A percentile compares a stretch with the other conserved stretches of the same genome.
phyloP scores from a whole-genome alignment of 2,797 vertebrate genomes.

The Sebastes taczanowskii region DNA sequence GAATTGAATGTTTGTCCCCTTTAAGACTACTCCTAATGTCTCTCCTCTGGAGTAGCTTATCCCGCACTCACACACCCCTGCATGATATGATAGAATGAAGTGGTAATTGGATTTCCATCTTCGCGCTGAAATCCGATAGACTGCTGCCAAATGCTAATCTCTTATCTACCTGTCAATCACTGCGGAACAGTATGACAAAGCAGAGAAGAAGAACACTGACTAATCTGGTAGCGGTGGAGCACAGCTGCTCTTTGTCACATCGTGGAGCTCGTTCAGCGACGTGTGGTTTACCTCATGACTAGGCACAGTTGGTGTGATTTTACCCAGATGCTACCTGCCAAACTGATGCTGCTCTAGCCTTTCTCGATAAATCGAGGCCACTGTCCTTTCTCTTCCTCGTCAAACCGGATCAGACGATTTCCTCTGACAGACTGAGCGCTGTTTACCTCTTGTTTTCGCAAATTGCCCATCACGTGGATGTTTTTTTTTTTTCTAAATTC shows the following conservation, averaged over 20 bases:
- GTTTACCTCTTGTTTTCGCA: conserved; percentile 30
- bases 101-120: conserved; percentile 72
- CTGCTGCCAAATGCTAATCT: conserved; percentile 62
- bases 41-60: conserved; percentile 24
- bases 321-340: conserved; percentile 53
- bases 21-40: background rate
- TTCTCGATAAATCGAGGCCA: conserved; percentile 2
- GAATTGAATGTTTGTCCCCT: conserved; percentile 7
- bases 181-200: conserved; percentile 25
- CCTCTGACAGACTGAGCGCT: conserved; percentile 2
- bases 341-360: conserved; percentile 14
- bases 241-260: conserved; percentile 52
- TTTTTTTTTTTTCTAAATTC: conserved; percentile 14
- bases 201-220: conserved; percentile 16
- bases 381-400: background rate
- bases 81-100: conserved; percentile 50
- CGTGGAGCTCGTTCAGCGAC: conserved; percentile 7
- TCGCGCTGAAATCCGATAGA: conserved; percentile 67
- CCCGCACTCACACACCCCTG: conserved; percentile 11
- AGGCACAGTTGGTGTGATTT: conserved; percentile 43
- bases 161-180: conserved; percentile 64
- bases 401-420: conserved; percentile 26
- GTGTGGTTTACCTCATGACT: conserved; percentile 32
- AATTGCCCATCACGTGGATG: conserved; percentile 19
- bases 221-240: conserved; percentile 40